A percentile compares a stretch with the other conserved stretches of the same genome.
Conservation (phyloP, 2,797 vertebrate species). For the Limnodromus scolopaceus region DNA sequence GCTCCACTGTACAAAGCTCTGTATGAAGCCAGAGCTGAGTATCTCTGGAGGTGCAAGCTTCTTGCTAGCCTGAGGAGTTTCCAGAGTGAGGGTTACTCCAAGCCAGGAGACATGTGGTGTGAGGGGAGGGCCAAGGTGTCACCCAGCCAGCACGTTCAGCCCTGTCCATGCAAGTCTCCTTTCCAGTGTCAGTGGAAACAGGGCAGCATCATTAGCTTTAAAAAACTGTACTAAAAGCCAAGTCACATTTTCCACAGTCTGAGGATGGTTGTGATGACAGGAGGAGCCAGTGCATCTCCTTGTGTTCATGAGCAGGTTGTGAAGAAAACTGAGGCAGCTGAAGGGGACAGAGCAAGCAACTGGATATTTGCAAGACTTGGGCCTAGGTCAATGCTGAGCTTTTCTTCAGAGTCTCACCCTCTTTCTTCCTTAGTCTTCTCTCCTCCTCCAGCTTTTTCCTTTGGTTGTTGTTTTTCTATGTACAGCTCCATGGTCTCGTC, state of each 20-base stretch:
- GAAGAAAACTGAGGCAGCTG: not conserved
- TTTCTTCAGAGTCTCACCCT: not conserved
- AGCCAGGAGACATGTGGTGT: rapidly evolving
- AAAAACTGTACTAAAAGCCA: not conserved
- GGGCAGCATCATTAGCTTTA: not conserved
- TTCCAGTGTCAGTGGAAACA: not conserved
- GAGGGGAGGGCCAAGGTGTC: not conserved
- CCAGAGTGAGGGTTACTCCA: not conserved
- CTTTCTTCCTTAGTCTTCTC: not conserved
- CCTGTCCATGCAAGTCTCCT: not conserved
- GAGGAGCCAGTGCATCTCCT: not conserved
- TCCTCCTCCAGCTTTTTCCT: not conserved
- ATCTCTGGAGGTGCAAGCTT: not conserved
- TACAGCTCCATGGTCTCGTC: not conserved
- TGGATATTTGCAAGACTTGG: not conserved
- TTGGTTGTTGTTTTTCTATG: not conserved
- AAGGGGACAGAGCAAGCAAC: not conserved
- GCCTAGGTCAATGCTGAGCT: not conserved
- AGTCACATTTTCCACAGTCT: not conserved
- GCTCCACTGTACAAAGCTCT: not conserved
- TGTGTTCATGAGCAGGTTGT: not conserved
- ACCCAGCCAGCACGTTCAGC: not conserved
- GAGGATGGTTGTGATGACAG: not conserved
- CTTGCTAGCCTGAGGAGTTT: not conserved
- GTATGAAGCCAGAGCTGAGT: not conserved